Base-by-base conservation (phyloP, 1,140 invertebrate genomes). In the Anagrus nilaparvatae region DNA sequence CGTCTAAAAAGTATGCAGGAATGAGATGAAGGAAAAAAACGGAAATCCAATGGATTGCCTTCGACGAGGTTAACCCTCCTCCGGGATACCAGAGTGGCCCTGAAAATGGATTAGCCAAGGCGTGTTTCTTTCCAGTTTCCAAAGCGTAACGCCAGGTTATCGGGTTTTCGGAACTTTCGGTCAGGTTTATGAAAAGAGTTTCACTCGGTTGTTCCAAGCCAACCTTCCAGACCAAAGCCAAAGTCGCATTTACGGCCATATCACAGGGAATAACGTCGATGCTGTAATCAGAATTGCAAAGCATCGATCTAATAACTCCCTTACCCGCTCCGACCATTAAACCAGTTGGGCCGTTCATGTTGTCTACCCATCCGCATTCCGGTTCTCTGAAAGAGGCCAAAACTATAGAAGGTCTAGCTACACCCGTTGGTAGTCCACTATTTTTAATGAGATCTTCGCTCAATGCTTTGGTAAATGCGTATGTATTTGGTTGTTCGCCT, bases 331-430 rank as follows among this genome's bases (percentile, higher is more conserved):
- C 83, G 21, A 84, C 72, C 49, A 87, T 65, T 3, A 87, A 53
- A 4, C 84, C 90, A 31, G 89, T 92, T 1, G 91, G 87, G 21
- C 92, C 92, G 61, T 95, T 96, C 35, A 90, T 71, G 50, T 93
- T 96, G 58, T 97, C 92, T 12, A 96, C 82, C 92, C 92, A 97
- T 14, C 92, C 88, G 2, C 76, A 73, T 17, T 77, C 58, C 0
- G 84, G 84, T 52, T 85, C 81, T 49, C 78, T 78, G 66, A 72
- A 76, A 2, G 79, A 70, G 3, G 80, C 76, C 3, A 71, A 71
- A 1, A 87, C 83, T 81, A 86, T 86, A 17, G 82, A 84, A 12
- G 84, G 84, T 58, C 84, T 67, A 6, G 77, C 73, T 43, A 87
- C 73, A 13, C 75, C 79, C 41, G 79, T 71, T 3, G 82, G 82